A percentile compares a stretch with the other conserved stretches of the same genome.
These are phyloP conservation scores for Pristionchus maxplancki DNA, from an alignment of 2,888 invertebrate species.

Conservation along the genomic window DNA sequence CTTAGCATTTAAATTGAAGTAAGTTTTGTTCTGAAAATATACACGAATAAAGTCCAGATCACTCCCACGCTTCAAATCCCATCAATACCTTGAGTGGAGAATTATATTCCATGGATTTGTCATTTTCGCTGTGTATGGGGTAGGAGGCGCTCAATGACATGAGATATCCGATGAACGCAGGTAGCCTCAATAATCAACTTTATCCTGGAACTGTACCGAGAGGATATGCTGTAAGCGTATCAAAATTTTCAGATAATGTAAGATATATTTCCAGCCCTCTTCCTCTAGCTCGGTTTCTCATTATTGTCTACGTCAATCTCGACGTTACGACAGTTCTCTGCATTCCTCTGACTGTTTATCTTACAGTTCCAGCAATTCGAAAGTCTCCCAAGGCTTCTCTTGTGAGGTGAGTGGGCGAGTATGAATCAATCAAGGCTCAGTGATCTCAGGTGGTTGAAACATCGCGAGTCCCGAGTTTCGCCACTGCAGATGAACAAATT, in stretches of 20 bases:
- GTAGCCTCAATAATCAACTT: background rate
- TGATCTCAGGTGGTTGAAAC: background rate
- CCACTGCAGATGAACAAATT: background rate
- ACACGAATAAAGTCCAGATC: background rate
- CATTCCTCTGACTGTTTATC: background rate
- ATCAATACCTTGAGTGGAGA: background rate
- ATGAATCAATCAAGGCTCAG: accelerated
- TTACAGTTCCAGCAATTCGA: background rate
- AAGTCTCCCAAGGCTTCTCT: background rate
- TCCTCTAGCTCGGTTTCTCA: background rate
- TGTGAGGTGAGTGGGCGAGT: background rate
- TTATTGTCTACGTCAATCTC: background rate
- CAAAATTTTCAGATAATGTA: background rate
- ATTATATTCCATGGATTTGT: background rate
- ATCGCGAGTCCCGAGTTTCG: background rate
- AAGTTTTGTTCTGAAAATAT: background rate
- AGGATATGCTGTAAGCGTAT: background rate
- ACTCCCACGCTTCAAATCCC: background rate
- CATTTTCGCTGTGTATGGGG: background rate
- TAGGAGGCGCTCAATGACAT: background rate
- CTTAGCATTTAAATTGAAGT: background rate
- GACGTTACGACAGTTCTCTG: background rate
- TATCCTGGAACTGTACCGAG: background rate
- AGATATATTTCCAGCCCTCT: background rate
- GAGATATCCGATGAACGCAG: background rate